These are phyloP conservation scores for Micoletzkya japonica DNA, from an alignment of 2,888 invertebrate species.

Conservation along the genomic window DNA sequence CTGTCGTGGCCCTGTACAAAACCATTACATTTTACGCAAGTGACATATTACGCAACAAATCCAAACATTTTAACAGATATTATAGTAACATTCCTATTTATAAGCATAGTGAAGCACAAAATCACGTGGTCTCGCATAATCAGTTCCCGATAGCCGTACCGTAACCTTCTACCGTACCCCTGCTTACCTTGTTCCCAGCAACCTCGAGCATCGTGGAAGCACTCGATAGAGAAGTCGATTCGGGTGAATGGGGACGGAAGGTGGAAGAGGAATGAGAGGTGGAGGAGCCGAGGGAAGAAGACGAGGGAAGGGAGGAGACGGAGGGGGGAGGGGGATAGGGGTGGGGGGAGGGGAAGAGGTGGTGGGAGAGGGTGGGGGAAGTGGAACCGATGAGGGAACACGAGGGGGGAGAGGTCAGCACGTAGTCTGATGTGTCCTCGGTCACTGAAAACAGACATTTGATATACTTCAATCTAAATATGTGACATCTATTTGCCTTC, in stretches of 20 bases:
- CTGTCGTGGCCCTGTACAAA: slow-evolving; percentile 17
- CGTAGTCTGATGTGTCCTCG: slow-evolving; percentile 14
- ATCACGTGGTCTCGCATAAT: neutral
- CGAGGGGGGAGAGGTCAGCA: neutral
- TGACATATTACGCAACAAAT: neutral
- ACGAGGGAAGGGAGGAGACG: too few species aligned
- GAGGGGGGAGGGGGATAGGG: neutral
- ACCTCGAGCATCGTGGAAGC: too few species aligned
- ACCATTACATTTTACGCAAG: too few species aligned
- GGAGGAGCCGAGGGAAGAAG: too few species aligned
- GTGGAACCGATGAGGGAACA: neutral
- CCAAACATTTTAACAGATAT: neutral
- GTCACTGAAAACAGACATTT: neutral
- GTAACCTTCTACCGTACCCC: neutral
- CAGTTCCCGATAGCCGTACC: neutral
- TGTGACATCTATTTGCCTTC: too few species aligned
- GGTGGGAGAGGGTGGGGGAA: slow-evolving; percentile 1
- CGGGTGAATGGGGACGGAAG: too few species aligned
- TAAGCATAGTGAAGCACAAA: too few species aligned
- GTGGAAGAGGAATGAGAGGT: too few species aligned
- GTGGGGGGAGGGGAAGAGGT: neutral
- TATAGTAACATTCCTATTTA: neutral
- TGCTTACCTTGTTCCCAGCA: too few species aligned
- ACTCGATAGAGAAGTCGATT: too few species aligned
- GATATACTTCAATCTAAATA: neutral